Percentiles rank a stretch among this genome's conserved stretches.
These are phyloP conservation scores for Cyclina sinensis DNA, from an alignment of 1,140 invertebrate species.

Conservation along the genomic window DNA sequence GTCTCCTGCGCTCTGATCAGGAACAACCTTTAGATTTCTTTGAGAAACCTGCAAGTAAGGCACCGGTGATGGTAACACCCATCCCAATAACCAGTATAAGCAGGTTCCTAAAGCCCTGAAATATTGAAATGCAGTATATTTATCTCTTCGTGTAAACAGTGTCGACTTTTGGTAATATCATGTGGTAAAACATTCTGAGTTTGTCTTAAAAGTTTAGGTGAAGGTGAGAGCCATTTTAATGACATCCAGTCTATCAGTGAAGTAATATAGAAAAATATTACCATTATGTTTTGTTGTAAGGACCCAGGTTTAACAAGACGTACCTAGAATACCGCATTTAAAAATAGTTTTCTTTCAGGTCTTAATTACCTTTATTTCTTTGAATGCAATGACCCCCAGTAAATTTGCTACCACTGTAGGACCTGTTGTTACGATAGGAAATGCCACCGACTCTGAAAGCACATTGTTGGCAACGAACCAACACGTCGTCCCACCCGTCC, in stretches of 20 bases:
- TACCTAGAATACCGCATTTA: not conserved
- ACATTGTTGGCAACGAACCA: slow-evolving; percentile 87
- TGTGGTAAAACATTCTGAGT: too few species aligned
- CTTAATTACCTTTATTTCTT: slow-evolving; percentile 82
- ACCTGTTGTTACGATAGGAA: slow-evolving; percentile 85
- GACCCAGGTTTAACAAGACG: not conserved
- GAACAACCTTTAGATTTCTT: slow-evolving; percentile 55
- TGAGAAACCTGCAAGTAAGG: slow-evolving; percentile 80
- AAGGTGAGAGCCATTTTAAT: too few species aligned
- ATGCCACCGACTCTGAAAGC: slow-evolving; percentile 86
- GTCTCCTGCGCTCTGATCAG: too few species aligned
- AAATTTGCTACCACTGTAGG: slow-evolving; percentile 81
- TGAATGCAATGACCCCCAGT: slow-evolving; percentile 82
- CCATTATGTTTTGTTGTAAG: not conserved
- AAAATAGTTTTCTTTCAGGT: too few species aligned
- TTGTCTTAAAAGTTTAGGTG: too few species aligned
- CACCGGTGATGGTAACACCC: slow-evolving; percentile 77
- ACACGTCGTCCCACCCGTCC: slow-evolving; percentile 85
- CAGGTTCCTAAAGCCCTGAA: slow-evolving; percentile 81
- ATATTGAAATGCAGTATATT: slow-evolving; percentile 18
- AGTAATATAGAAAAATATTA: not conserved
- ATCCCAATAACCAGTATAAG: slow-evolving; percentile 79
- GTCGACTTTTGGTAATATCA: too few species aligned
- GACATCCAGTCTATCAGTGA: too few species aligned
- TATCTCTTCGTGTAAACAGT: too few species aligned